Base-by-base conservation (phyloP, 2,888 invertebrate species). In the Synanthedon formicaeformis region DNA sequence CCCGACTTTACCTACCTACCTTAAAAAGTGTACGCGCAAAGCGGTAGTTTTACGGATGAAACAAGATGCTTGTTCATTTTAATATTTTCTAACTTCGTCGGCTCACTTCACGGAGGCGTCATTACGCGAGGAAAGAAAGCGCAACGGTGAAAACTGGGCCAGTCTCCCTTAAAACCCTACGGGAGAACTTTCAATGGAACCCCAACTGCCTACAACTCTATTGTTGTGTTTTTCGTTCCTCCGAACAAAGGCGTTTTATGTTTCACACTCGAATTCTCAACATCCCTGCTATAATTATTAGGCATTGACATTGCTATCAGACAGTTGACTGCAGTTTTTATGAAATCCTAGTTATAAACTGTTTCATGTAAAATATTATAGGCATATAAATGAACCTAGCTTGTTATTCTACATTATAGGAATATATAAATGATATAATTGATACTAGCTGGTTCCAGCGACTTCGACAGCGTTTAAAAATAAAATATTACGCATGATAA, bases 31-130 rank as follows among this genome's bases (percentile, higher is more conserved):
- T 11, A 45, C 13, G 45, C 11, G 14, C 6, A 10, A 78, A 78
- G 76, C 78, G 79, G 77, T 76, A 73, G 78, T 75, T 82, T 84
- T 74, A 75, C 77, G 72, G 64, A 69, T 72, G 80, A 77, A 80
- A 81, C 82, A 82, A 85, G 83, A 34, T 81, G 79, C 82, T 81
- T 74, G 81, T 80, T 84, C 85, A 83, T 86, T 87, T 86, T 87
- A 86, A 86, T 86, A 85, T 81, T 82, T 34, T 76, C 75, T 81
- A 79, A 81, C 71, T 81, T 84, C 10, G 49, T 16, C 49, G 23
- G 6, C 49, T 4, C 49, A 74, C 67, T 69, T 72, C 64, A 73
- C 65, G 67, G 64, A 66, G 66, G 71, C 75, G 79, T 83, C 85
- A 84, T 84, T 86, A 84, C 73, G 78, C 70, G 72, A 68, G 62